Base-by-base conservation (phyloP, 2,113 vertebrate species). In the Kobus ellipsiprymnus region DNA sequence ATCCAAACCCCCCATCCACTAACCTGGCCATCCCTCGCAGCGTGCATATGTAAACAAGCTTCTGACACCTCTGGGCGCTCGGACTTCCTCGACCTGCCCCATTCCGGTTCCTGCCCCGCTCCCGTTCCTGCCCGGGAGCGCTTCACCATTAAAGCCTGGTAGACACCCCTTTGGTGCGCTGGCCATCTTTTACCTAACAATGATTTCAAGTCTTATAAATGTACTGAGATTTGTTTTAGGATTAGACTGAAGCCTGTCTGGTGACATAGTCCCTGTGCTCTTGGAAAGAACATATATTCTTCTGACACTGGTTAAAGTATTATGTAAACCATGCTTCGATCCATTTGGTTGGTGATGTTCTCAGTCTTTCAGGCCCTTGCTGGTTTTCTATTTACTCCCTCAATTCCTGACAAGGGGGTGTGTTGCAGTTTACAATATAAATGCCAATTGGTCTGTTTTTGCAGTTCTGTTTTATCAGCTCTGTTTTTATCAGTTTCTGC, bases 241-340 rank as follows among this genome's bases (percentile, higher is more conserved):
- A 40, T 30, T 54, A 46, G 23, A 12, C 48, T 13, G 40, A n/a
- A 7, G 2, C 12, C 46, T 5, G 3, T 17, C 5, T 4, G 6
- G 30, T 33, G 9, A 33, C 55, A 46, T 1, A 1, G 8, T 23
- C 16, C 9, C 13, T 0, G 25, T 60, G 54, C 14, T 5, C 52
- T 46, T 29, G 54, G 9, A 59, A 48, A 54, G 5, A 30, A 44
- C 2, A 8, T 3, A 2, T 1, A 0, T 6, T 21, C 71, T 21
- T 27, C 59, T 4, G 4, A 6, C 33, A 1, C 2, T 5, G 54
- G n/a, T 13, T 60, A 23, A 36, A 60, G 16, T 2, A 0, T 29
- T 23, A 14, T 4, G 3, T 2, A 59, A 12, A 14, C 3, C 8
- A 23, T 46, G 4, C 6, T 29, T 4, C 12, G 15, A 21, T 44